Evolutionary conservation across 2,888 invertebrate genomes (phyloP).

Genomic region (Sialis lutaria): DNA sequence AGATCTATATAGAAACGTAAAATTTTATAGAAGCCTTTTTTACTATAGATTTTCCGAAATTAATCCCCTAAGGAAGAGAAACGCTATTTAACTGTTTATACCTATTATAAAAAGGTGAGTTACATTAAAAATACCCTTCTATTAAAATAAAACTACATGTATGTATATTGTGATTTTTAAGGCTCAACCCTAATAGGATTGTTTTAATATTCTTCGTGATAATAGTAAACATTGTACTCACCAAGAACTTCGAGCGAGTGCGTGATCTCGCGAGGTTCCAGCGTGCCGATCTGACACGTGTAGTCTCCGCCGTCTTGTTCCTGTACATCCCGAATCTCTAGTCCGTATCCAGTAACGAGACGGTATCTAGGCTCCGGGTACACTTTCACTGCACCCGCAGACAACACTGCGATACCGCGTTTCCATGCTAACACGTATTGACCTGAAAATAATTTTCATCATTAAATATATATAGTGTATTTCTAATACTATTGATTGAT

Average conservation of each 20-base stretch:
- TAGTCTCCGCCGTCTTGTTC: slow-evolving; percentile 50
- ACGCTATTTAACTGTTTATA: no score
- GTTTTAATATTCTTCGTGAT: neutral
- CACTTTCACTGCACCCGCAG: slow-evolving; percentile 44
- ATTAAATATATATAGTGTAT: neutral
- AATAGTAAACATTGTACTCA: slow-evolving; percentile 22
- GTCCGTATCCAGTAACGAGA: slow-evolving; percentile 41
- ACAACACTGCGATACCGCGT: slow-evolving; percentile 43
- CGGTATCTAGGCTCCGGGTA: slow-evolving; percentile 43
- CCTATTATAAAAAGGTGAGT: neutral
- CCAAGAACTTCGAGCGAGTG: slow-evolving; percentile 49
- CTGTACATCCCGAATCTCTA: slow-evolving; percentile 43
- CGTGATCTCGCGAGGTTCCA: slow-evolving; percentile 43
- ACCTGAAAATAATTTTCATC: slow-evolving; percentile 25
- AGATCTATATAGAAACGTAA: no score
- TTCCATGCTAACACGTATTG: slow-evolving; percentile 46
- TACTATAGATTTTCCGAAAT: no score
- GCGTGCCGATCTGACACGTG: slow-evolving; percentile 47
- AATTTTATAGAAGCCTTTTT: no score
- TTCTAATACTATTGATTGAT: neutral
- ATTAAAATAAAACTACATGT: neutral
- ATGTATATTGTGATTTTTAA: neutral
- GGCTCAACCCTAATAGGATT: neutral
- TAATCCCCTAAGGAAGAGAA: no score
- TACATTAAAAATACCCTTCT: neutral